Base-by-base conservation (phyloP, 2,888 invertebrate genomes). In the Troides helena region DNA sequence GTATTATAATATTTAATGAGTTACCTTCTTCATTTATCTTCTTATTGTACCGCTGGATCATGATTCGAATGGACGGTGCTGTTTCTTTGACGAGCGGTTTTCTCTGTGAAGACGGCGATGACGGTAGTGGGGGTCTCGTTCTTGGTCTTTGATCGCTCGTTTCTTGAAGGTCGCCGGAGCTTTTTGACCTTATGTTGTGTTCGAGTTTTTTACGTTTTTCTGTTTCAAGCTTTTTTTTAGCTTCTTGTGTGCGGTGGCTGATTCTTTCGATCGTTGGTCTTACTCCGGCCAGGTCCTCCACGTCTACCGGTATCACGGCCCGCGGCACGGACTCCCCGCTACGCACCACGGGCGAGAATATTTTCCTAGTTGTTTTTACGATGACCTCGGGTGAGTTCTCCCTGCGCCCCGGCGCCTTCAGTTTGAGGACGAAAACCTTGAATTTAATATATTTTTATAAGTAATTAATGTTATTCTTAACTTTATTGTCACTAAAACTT, bases 291-390 rank as follows among this genome's bases (percentile, higher is more conserved):
- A 92, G 78, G 67, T 93, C 93, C 78, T 86, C 87, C 0, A 90
- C 85, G 53, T 88, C 81, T 43, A 88, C 83, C 61, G 89, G 91
- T 80, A 94, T 93, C 0, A 94, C 94, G 2, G 93, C 93, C 76
- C 91, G 87, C 0, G 93, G 88, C 7, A 93, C 84, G 3, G 93
- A 85, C 79, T 93, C 93, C n/a, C 93, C 93, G 65, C 93, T 93
- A 70, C 94, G 88, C 2, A 94, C 94, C 6, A 96, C 94, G 0
- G 96, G 95, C 0, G 96, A 96, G 74, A 97, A 97, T 75, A 97
- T 94, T 88, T 96, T 96, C 68, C 96, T 93, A 59, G 96, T 96
- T 0, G 97, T 97, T 85, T 96, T 96, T 0, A 97, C 96, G 74
- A 97, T 96, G 0, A 97, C 94, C 81, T 95, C 96, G 61, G 93